These are phyloP conservation scores for Thryonomys swinderianus DNA, from an alignment of 2,113 vertebrate genomes.

Conservation along the genomic window DNA sequence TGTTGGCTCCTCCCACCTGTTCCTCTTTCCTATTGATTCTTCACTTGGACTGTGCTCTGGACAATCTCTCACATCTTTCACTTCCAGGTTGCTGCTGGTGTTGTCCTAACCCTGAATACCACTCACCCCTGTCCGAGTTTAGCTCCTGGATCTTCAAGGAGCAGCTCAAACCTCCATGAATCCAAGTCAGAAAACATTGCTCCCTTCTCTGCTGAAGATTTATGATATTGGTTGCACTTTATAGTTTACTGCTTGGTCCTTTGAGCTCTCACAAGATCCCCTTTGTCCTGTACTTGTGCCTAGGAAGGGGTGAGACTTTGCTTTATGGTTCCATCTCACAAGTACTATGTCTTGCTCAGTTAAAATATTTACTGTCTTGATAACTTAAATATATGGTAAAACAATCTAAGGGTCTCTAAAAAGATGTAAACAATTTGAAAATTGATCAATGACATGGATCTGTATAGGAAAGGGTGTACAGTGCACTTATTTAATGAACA, in stretches of 20 bases:
- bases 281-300: neutral
- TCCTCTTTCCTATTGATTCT: neutral
- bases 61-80: neutral
- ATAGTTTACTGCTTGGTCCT: neutral
- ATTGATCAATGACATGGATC: conserved; percentile 5
- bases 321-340: neutral
- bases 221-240: neutral
- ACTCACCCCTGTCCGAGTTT: neutral
- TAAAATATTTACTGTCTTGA: conserved; percentile 43
- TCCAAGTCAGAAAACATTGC: neutral
- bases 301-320: neutral
- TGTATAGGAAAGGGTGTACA: neutral
- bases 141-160: neutral
- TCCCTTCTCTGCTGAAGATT: neutral
- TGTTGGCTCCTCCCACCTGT: neutral
- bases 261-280: neutral
- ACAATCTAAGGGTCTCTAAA: neutral
- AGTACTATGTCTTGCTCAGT: neutral
- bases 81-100: neutral
- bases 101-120: neutral
- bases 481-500: neutral
- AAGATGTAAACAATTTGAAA: conserved; percentile 40
- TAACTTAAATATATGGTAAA: conserved; percentile 14
- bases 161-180: neutral
- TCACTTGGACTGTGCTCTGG: neutral